Conservation (phyloP, 2,797 vertebrate genomes). For the Chanos chanos region DNA sequence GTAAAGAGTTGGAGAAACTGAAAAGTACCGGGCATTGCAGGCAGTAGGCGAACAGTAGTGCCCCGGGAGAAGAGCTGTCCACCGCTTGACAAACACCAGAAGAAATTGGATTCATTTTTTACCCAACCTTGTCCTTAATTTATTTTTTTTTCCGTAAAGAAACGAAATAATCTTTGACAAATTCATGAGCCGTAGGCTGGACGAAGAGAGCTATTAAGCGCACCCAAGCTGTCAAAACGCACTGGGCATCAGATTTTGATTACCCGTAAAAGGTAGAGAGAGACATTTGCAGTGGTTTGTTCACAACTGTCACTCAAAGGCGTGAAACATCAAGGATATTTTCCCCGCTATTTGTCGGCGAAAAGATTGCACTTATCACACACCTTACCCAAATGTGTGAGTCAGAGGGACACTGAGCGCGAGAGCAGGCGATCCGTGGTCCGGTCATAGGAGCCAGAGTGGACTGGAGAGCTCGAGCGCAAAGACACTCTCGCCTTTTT, state of each 20-base stretch:
- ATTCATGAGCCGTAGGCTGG: conserved; percentile 33
- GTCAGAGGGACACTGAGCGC: conserved; percentile 51
- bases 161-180: conserved; percentile 21
- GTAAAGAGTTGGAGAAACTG: conserved; percentile 73
- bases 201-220: conserved; percentile 38
- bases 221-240: conserved; percentile 44
- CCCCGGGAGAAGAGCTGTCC: conserved; percentile 69
- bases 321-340: conserved; percentile 49
- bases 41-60: conserved; percentile 75
- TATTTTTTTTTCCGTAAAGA: conserved; percentile 18
- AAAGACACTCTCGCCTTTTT: conserved; percentile 31
- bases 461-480: conserved; percentile 39
- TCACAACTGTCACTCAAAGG: conserved; percentile 46
- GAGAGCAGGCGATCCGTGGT: conserved; percentile 51
- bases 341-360: conserved; percentile 35
- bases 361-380: conserved; percentile 40
- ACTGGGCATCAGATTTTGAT: conserved; percentile 38
- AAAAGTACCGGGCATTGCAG: conserved; percentile 65
- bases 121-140: conserved; percentile 39
- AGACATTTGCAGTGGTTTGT: conserved; percentile 43
- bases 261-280: conserved; percentile 30
- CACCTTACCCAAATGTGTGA: conserved; percentile 26
- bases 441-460: conserved; percentile 38
- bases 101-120: conserved; percentile 68
- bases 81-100: conserved; percentile 57